These are phyloP conservation scores for Centropyge bicolor DNA, from an alignment of 2,797 vertebrate genomes.

Conservation along the genomic window DNA sequence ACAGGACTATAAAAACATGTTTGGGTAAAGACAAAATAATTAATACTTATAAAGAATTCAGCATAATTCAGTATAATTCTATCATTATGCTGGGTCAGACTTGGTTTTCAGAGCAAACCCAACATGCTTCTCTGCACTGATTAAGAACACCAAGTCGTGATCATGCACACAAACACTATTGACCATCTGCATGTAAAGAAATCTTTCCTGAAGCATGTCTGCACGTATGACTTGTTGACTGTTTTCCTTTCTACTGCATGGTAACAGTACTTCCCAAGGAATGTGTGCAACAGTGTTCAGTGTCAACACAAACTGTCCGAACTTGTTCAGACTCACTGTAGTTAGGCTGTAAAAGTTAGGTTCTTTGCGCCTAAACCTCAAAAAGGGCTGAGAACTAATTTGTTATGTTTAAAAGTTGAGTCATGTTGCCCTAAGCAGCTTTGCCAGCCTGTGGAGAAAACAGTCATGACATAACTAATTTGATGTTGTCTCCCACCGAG, in stretches of 20 bases:
- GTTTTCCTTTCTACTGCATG: neutral
- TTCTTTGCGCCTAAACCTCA: neutral
- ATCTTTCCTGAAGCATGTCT: neutral
- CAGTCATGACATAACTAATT: neutral
- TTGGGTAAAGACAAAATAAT: neutral
- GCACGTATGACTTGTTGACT: neutral
- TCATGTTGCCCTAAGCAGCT: neutral
- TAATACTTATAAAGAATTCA: neutral
- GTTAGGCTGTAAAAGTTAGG: neutral
- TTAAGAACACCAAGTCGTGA: neutral
- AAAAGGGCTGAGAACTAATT: neutral
- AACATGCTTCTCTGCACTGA: neutral
- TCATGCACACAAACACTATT: neutral
- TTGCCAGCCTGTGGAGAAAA: neutral
- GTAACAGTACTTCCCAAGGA: conserved; percentile 40
- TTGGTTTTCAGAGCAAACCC: neutral
- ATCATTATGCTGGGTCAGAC: neutral
- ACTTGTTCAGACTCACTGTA: conserved; percentile 60
- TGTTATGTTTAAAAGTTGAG: neutral
- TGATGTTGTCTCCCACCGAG: neutral
- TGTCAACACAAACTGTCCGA: conserved; percentile 51
- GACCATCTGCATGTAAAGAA: neutral
- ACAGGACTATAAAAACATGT: neutral
- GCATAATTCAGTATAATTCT: neutral
- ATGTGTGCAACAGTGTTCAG: conserved; percentile 38